These are phyloP conservation scores for Cassiopea xamachana DNA, from an alignment of 30 jellyfish, hydroid and myxozoan species.

Conservation along the genomic window DNA sequence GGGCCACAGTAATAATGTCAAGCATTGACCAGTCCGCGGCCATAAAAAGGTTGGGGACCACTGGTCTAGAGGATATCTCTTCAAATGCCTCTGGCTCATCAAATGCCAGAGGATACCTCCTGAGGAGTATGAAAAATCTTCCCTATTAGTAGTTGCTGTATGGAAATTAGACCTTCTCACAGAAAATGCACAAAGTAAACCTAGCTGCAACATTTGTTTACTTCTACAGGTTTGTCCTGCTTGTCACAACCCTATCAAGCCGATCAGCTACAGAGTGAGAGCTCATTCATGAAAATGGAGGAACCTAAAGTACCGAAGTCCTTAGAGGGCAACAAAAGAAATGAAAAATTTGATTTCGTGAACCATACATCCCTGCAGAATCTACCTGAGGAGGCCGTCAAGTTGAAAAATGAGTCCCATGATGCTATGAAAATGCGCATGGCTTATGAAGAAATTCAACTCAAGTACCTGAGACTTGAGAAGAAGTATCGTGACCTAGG, in stretches of 20 bases:
- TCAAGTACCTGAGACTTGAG: slow-evolving; percentile 44
- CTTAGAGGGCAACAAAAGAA: neutral
- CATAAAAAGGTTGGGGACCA: too few relatives aligned
- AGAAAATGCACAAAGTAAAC: neutral
- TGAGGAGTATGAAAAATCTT: too few relatives aligned
- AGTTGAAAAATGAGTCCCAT: neutral
- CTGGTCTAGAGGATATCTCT: too few relatives aligned
- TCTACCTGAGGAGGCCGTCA: neutral
- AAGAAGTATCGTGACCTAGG: slow-evolving; percentile 40
- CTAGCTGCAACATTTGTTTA: neutral
- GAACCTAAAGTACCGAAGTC: neutral
- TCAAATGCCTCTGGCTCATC: too few relatives aligned
- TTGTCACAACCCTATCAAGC: neutral
- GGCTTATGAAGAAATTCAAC: slow-evolving; percentile 60
- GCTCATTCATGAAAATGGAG: neutral
- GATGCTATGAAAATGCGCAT: slow-evolving; percentile 18
- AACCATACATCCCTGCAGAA: neutral
- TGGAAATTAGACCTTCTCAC: neutral
- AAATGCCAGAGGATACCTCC: too few relatives aligned
- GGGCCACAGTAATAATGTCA: too few relatives aligned
- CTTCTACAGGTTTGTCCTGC: neutral
- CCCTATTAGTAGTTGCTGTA: neutral
- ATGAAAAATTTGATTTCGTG: neutral
- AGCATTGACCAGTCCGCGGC: too few relatives aligned
- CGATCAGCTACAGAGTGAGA: neutral